phyloP scores from a whole-genome alignment of 2,888 invertebrate genomes.

The Esperia sulphurella region DNA sequence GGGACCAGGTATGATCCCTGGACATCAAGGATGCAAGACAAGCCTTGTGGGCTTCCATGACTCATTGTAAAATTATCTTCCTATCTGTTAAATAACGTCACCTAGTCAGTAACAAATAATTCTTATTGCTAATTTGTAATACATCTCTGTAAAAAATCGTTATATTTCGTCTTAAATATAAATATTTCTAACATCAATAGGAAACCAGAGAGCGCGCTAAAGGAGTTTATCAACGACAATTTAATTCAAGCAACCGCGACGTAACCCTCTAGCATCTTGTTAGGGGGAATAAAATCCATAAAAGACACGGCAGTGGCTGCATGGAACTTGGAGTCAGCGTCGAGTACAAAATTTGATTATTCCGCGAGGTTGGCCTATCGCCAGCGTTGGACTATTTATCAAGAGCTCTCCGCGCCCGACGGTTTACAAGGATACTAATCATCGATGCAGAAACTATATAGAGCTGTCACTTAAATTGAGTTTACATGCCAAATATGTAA shows the following conservation, averaged over 20 bases:
- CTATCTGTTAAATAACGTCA: too few species aligned
- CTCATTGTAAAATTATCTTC: too few species aligned
- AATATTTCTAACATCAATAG: conserved; percentile 30
- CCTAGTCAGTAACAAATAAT: too few species aligned
- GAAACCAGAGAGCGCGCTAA: conserved; percentile 49
- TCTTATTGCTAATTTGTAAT: too few species aligned
- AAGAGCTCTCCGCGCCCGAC: conserved; percentile 61
- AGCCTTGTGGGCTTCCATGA: too few species aligned
- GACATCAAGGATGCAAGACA: too few species aligned
- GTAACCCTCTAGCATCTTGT: conserved; percentile 65
- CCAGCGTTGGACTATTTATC: conserved; percentile 74
- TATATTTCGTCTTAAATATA: background rate
- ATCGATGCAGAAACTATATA: conserved; percentile 47
- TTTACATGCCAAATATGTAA: conserved; percentile 6
- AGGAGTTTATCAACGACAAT: conserved; percentile 71
- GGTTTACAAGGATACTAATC: conserved; percentile 75
- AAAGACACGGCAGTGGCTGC: conserved; percentile 65
- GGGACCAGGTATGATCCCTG: too few species aligned
- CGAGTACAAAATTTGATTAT: conserved; percentile 75
- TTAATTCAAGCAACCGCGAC: conserved; percentile 70
- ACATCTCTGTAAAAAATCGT: too few species aligned
- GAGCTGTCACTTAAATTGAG: conserved; percentile 26
- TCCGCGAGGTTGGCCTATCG: conserved; percentile 78
- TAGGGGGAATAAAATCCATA: conserved; percentile 75
- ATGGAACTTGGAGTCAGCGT: conserved; percentile 46